Base-by-base conservation (phyloP, 2,888 invertebrate species). In the Diaphora mendica region DNA sequence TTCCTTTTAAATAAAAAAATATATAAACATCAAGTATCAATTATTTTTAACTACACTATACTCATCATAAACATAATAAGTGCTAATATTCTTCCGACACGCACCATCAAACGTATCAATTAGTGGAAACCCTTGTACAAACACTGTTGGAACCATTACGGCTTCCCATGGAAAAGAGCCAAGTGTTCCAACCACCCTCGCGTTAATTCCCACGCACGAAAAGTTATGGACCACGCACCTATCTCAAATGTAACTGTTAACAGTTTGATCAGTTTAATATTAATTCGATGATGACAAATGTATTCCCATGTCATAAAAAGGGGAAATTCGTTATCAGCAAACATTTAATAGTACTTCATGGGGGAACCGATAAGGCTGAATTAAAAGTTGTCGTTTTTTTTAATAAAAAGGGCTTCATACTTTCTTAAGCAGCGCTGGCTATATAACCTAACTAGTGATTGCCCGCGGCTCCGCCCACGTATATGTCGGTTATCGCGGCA, bases 81-180 rank as follows among this genome's bases (percentile, higher is more conserved):
- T 69, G 81, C 82, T 89, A 88, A 91, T 86, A 85, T 84, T 83
- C 82, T 71, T 76, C 72, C 82, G 88, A 89, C 92, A 92, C 91
- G 92, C 92, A 92, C 86, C 84, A 85, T 82, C 82, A 80, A 82
- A 90, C 85, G 79, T 87, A 85, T 91, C 92, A 91, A 93, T 93
- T 92, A 91, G 85, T 80, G 82, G 86, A 71, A 71, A 68, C 81
- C 79, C 77, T 76, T 83, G 79, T 82, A 84, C 81, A 90, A 91
- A 91, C 86, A 91, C 89, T 89, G 85, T 77, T 74, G 80, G 77
- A 75, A 79, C 75, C 30, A 64, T 44, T n/a, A 66, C 39, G 77
- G 82, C 84, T 92, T 93, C 93, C 92, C 93, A 92, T 91, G 90
- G 92, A 92, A 92, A 88, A 82, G 75, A 79, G 85, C 85, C 93